phyloP scores from a whole-genome alignment of 2,888 invertebrate genomes.

The Amiota mariae region DNA sequence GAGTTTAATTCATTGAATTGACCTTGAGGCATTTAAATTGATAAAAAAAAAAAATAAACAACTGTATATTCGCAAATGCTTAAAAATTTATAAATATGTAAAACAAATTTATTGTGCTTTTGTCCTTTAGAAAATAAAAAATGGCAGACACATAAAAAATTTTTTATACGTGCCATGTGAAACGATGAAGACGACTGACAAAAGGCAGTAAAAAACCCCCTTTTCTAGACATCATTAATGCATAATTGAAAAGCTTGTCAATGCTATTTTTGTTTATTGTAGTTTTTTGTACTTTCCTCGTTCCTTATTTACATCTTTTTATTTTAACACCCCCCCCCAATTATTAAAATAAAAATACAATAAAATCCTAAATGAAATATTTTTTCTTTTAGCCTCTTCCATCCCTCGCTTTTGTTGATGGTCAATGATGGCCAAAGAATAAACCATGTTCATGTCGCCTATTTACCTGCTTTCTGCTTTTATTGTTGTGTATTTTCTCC shows the following conservation, averaged over 20 bases:
- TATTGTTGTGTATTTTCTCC: conserved; percentile 44
- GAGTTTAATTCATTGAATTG: no score
- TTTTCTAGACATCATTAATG: conserved; percentile 61
- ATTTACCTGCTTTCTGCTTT: conserved; percentile 37
- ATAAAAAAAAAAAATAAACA: conserved; percentile 28
- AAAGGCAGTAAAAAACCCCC: conserved; percentile 16
- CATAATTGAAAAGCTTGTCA: conserved; percentile 66
- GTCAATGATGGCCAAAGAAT: conserved; percentile 18
- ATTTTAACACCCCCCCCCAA: neutral
- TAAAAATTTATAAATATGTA: no score
- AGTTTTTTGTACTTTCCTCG: neutral
- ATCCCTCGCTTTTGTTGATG: conserved; percentile 49
- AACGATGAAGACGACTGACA: no score
- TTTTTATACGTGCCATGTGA: conserved; percentile 54
- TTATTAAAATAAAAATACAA: neutral
- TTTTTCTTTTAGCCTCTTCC: conserved; percentile 28
- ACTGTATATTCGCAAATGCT: no score
- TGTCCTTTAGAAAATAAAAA: conserved; percentile 17
- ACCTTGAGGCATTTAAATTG: no score
- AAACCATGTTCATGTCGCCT: conserved; percentile 6
- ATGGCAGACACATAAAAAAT: conserved; percentile 64
- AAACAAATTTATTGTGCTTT: no score
- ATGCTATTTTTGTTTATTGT: conserved; percentile 56
- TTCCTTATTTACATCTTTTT: neutral
- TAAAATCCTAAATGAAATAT: no score